These are phyloP conservation scores for Drosophila austrosaltans DNA, from an alignment of 2,888 invertebrate species.

Conservation along the genomic window DNA sequence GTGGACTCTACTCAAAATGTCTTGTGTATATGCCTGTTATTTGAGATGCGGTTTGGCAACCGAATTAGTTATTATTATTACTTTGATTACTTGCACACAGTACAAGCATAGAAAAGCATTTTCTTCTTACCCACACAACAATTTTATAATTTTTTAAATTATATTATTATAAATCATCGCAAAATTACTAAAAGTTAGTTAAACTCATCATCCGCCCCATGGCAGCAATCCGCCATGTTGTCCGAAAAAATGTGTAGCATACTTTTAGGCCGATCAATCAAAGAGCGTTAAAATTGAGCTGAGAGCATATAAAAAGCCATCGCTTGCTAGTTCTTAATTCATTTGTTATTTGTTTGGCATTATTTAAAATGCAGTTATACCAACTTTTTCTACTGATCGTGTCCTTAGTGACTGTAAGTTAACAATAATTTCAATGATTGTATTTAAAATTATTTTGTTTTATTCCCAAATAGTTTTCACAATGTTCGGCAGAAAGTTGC, in stretches of 20 bases:
- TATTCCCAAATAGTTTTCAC: background rate
- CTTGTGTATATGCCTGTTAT: background rate
- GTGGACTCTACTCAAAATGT: background rate
- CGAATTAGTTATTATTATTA: conserved; percentile 13
- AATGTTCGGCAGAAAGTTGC: background rate
- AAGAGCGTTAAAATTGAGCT: background rate
- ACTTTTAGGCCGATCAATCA: background rate
- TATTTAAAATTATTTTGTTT: background rate
- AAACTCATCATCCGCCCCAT: too few relatives aligned
- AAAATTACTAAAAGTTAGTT: too few relatives aligned
- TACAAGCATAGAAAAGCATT: background rate
- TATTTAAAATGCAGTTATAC: background rate
- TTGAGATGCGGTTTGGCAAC: conserved; percentile 9
- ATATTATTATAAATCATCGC: too few relatives aligned
- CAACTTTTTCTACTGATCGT: background rate
- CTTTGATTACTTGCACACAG: conserved; percentile 10
- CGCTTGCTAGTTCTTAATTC: background rate
- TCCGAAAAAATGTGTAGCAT: background rate
- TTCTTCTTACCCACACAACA: background rate
- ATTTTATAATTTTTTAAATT: background rate
- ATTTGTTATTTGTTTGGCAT: background rate
- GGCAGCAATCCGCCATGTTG: background rate
- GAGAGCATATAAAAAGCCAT: background rate
- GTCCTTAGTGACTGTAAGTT: background rate
- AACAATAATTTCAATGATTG: too few relatives aligned